These are phyloP conservation scores for Strigamia maritima DNA, from an alignment of 2,888 invertebrate genomes.

Conservation along the genomic window DNA sequence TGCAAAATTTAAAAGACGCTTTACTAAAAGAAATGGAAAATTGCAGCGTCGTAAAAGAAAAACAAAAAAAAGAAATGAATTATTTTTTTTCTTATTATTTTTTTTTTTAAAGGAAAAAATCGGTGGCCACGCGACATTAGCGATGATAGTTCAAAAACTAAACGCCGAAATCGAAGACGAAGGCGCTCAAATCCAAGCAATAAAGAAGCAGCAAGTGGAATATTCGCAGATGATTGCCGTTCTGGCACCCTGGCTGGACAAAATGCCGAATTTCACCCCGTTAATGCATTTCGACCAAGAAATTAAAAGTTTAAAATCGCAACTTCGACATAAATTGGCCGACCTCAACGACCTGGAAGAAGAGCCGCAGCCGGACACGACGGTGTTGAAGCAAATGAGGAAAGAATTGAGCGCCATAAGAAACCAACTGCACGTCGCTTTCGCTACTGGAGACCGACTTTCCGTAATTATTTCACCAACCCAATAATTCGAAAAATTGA, in stretches of 20 bases:
- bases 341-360: constrained; percentile 22
- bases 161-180: neutral
- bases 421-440: constrained; percentile 4
- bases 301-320: constrained; percentile 3
- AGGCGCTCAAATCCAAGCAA: neutral
- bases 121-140: neutral
- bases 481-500: neutral
- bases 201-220: neutral
- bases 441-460: neutral
- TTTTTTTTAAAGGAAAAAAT: neutral
- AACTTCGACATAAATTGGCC: constrained; percentile 13
- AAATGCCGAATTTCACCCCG: neutral
- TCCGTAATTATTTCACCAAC: neutral
- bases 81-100: neutral
- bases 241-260: neutral
- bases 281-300: neutral
- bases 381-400: neutral
- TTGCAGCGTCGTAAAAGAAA: neutral
- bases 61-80: no score
- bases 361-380: neutral
- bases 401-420: neutral
- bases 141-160: constrained; percentile 11
- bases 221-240: neutral
- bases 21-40: neutral
- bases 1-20: neutral